Evolutionary conservation across 35 echinoderm and acorn worm genomes (phyloP).

Genomic region (Lytechinus pictus): DNA sequence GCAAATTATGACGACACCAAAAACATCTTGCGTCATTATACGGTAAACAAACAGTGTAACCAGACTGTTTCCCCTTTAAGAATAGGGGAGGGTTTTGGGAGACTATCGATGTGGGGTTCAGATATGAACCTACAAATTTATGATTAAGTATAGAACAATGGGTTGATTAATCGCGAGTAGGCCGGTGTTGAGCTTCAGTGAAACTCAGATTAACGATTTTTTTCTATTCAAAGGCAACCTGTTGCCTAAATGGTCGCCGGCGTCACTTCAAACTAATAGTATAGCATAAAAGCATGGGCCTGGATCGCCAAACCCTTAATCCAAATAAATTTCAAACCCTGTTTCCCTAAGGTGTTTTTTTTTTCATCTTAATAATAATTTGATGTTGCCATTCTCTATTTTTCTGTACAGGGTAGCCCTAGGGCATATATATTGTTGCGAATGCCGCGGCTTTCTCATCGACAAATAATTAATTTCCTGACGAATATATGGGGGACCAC

Average conservation of each 20-base stretch:
- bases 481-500: not conserved
- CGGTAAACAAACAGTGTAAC: not conserved
- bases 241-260: not conserved
- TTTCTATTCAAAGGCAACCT: not conserved
- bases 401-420: not conserved
- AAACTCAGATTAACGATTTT: not conserved
- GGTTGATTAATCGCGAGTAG: not conserved
- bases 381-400: not conserved
- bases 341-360: not conserved
- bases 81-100: not conserved
- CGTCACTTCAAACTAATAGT: not conserved
- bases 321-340: not conserved
- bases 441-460: not conserved
- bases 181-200: not conserved
- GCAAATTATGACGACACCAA: not conserved
- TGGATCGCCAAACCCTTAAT: not conserved
- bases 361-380: conserved; percentile 13
- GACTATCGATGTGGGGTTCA: too few relatives aligned
- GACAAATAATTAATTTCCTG: conserved; percentile 15
- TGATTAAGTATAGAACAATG: not conserved
- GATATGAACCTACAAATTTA: not conserved
- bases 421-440: not conserved
- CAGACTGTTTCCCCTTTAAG: not conserved
- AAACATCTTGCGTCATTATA: not conserved
- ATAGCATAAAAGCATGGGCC: not conserved